Evolutionary conservation across 2,113 vertebrate genomes (phyloP).

Genomic region (Rhadina sibilatrix): DNA sequence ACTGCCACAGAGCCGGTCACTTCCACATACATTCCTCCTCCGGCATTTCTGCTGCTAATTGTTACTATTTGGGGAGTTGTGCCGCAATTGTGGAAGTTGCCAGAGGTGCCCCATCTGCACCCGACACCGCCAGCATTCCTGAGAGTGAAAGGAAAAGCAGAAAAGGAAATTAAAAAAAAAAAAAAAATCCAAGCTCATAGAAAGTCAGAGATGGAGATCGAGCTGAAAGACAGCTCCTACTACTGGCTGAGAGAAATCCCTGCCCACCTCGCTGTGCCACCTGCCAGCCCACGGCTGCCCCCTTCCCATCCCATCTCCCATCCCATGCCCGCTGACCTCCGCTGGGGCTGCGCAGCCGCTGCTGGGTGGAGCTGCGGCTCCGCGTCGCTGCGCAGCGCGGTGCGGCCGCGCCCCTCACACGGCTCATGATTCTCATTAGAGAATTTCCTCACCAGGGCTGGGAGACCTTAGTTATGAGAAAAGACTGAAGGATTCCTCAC

Average conservation of each 20-base stretch:
- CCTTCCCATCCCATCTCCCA: not conserved
- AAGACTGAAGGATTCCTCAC: not conserved
- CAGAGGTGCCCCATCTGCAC: not conserved
- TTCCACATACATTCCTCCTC: not conserved
- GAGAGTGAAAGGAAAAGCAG: not conserved
- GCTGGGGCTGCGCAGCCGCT: fast-evolving
- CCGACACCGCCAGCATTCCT: not conserved
- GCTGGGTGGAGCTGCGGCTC: not conserved
- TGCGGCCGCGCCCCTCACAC: fast-evolving
- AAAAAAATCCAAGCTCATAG: no score
- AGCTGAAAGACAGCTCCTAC: not conserved
- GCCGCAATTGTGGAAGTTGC: not conserved
- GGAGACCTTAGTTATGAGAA: fast-evolving
- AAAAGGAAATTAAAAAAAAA: not conserved
- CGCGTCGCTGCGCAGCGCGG: not conserved
- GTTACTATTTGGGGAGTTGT: not conserved
- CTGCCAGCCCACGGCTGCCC: not conserved
- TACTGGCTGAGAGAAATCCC: not conserved
- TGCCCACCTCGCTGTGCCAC: not conserved
- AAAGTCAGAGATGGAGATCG: not conserved
- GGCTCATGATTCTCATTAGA: fast-evolving
- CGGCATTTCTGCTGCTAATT: not conserved
- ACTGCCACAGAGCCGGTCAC: not conserved
- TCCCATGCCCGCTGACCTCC: not conserved
- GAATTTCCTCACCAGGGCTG: not conserved